Percentiles rank a stretch among this genome's conserved stretches.
phyloP scores from a whole-genome alignment of 2,797 vertebrate genomes.

The Arctocebus calabarensis region DNA sequence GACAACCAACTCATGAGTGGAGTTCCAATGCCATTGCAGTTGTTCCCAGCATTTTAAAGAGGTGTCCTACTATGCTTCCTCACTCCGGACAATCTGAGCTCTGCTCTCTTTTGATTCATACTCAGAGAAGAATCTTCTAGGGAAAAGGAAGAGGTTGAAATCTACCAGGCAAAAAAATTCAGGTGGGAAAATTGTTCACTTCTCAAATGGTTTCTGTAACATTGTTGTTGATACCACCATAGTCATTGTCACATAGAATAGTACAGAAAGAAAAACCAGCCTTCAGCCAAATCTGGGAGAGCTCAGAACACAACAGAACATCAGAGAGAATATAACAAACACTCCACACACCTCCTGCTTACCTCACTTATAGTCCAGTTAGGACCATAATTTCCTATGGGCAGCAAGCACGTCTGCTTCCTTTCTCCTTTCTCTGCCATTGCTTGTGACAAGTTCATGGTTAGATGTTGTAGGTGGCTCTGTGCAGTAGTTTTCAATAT shows the following conservation, averaged over 20 bases:
- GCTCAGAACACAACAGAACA: not conserved
- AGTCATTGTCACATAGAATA: fast-evolving
- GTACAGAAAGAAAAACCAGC: not conserved
- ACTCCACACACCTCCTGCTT: not conserved
- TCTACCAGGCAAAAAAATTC: not conserved
- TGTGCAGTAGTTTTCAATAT: not conserved
- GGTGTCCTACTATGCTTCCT: not conserved
- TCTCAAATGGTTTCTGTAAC: not conserved
- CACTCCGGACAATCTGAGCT: too few species aligned
- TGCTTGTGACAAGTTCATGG: not conserved
- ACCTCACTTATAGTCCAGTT: not conserved
- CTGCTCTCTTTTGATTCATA: not conserved
- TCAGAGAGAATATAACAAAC: not conserved
- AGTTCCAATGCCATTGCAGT: not conserved
- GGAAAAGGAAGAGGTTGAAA: not conserved
- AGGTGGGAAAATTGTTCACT: not conserved
- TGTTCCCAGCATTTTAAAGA: not conserved
- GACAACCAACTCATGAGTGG: not conserved
- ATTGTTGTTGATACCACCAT: fast-evolving
- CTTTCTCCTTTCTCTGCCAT: conserved; percentile 32
- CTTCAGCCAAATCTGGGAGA: not conserved
- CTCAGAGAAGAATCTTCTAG: not conserved
- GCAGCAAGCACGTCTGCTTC: not conserved
- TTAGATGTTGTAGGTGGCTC: not conserved
- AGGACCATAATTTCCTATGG: not conserved